phyloP scores from a whole-genome alignment of 2,797 vertebrate genomes.

The Crenuchus spilurus region DNA sequence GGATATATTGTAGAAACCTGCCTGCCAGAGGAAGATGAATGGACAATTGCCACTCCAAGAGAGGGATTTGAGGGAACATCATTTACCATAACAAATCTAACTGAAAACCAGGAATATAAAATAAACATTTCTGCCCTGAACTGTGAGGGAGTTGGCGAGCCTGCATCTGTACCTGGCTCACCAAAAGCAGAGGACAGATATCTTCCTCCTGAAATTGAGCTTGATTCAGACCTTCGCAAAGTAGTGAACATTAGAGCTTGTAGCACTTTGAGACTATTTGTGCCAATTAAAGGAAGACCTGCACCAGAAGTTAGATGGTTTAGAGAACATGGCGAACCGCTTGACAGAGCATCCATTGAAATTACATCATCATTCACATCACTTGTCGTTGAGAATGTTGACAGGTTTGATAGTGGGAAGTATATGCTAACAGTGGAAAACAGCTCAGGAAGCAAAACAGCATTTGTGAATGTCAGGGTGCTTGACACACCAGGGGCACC shows the following conservation, averaged over 20 bases:
- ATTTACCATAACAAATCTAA: conserved; percentile 91
- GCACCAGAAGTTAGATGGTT: conserved; percentile 92
- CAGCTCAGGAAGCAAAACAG: conserved; percentile 92
- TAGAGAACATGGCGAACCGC: conserved; percentile 90
- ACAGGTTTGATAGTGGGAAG: conserved; percentile 95
- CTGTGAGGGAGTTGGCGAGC: conserved; percentile 92
- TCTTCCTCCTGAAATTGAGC: conserved; percentile 91
- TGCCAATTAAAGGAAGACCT: conserved; percentile 95
- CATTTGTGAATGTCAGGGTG: conserved; percentile 95
- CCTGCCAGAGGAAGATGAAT: conserved; percentile 96
- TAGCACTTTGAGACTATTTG: conserved; percentile 88
- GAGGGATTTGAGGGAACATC: conserved; percentile 85
- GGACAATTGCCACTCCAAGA: conserved; percentile 90
- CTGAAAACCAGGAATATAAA: conserved; percentile 96
- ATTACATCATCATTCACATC: conserved; percentile 87
- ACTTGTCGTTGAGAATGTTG: conserved; percentile 92
- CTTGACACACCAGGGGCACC: conserved; percentile 95
- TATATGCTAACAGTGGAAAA: conserved; percentile 94
- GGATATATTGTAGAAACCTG: conserved; percentile 94
- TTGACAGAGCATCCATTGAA: conserved; percentile 90
- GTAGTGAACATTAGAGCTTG: conserved; percentile 93
- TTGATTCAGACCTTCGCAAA: conserved; percentile 94
- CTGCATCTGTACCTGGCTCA: conserved; percentile 86
- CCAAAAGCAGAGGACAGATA: conserved; percentile 93
- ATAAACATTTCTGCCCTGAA: conserved; percentile 93